Conservation (phyloP, 2,113 vertebrate genomes). For the Ictalurus punctatus region DNA sequence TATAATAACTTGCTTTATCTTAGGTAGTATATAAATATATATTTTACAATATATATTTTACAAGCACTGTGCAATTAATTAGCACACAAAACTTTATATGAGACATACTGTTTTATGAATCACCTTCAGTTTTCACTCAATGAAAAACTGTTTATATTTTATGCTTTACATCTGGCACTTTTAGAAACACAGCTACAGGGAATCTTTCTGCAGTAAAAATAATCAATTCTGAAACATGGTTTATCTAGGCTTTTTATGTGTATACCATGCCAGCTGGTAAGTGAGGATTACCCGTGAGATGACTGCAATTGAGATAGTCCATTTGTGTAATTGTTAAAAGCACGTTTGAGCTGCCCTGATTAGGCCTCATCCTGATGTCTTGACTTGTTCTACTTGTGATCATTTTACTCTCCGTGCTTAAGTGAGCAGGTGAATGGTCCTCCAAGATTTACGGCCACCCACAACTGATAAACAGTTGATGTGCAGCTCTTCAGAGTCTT, state of each 20-base stretch:
- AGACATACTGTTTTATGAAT: background rate
- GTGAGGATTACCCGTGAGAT: constrained; percentile 53
- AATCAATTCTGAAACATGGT: background rate
- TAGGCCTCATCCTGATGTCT: constrained; percentile 23
- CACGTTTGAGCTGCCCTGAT: constrained; percentile 24
- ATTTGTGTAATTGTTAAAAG: constrained; percentile 48
- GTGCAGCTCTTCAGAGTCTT: background rate
- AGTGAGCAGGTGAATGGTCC: constrained; percentile 44
- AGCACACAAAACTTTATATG: background rate
- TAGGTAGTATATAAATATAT: background rate
- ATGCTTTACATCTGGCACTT: background rate
- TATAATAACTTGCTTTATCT: background rate
- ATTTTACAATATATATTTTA: background rate
- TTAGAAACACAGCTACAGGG: background rate
- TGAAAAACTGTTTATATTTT: constrained; percentile 6
- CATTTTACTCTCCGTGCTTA: constrained; percentile 36
- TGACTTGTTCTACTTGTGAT: constrained; percentile 47
- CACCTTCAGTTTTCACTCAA: background rate
- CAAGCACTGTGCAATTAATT: background rate
- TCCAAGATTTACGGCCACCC: constrained; percentile 14
- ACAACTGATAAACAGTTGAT: constrained; percentile 22
- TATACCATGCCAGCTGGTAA: constrained; percentile 51
- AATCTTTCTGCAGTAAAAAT: background rate
- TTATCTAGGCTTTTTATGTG: constrained; percentile 23
- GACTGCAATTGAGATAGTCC: constrained; percentile 45